Conservation (phyloP, 2,797 vertebrate species). For the Apodemus agrarius region DNA sequence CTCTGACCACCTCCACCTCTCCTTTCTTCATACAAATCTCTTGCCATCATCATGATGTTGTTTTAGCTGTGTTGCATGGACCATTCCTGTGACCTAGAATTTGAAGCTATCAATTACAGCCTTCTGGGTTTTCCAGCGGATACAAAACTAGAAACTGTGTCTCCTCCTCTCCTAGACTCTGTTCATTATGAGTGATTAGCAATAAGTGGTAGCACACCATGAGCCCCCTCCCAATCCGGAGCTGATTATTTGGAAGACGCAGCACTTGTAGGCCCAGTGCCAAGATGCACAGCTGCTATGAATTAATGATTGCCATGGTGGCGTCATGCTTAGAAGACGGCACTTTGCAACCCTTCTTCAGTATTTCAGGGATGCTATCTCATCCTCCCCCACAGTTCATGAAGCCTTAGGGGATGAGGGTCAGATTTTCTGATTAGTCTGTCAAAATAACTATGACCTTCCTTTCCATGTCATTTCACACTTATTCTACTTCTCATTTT, state of each 20-base stretch:
- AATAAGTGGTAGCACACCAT: not conserved
- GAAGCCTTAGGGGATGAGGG: not conserved
- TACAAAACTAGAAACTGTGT: not conserved
- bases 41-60: not conserved
- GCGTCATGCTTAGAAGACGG: not conserved
- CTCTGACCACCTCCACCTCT: not conserved
- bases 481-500: not conserved
- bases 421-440: conserved; percentile 42
- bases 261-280: too few relatives aligned
- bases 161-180: not conserved
- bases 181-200: not conserved
- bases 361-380: not conserved
- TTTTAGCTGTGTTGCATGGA: not conserved
- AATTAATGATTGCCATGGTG: not conserved
- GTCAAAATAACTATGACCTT: conserved; percentile 32
- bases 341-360: not conserved
- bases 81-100: not conserved
- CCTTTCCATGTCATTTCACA: not conserved
- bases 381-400: not conserved
- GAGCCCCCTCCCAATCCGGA: too few relatives aligned
- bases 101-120: not conserved
- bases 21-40: not conserved
- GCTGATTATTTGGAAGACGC: not conserved
- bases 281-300: not conserved
- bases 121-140: not conserved